Evolutionary conservation across 2,797 vertebrate species (phyloP).

Genomic region (Urocyon cinereoargenteus): DNA sequence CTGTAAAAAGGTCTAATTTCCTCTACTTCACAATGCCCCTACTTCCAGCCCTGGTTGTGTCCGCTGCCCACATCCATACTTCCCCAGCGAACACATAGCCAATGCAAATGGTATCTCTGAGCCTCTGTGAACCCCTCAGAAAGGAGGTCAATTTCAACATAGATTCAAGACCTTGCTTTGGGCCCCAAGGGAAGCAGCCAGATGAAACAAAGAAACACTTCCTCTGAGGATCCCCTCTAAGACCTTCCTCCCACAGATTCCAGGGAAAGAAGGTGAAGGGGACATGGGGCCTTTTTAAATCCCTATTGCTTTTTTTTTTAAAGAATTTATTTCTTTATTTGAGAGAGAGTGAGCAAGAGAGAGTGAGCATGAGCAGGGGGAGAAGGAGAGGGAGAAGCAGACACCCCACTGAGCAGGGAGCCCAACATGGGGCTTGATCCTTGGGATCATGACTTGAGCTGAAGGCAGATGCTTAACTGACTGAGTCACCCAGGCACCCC

Average conservation of each 20-base stretch:
- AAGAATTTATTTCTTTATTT: too few species aligned
- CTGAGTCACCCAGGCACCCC: too few species aligned
- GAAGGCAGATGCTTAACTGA: too few species aligned
- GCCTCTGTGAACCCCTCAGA: not conserved
- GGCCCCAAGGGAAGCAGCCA: not conserved
- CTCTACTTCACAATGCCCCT: not conserved
- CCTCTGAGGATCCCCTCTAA: slow-evolving; percentile 7
- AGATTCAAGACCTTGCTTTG: not conserved
- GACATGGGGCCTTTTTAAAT: not conserved
- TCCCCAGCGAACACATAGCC: not conserved
- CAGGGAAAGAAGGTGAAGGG: not conserved
- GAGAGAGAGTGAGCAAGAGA: too few species aligned
- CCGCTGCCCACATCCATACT: not conserved
- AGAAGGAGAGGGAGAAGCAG: too few species aligned
- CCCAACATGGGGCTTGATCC: too few species aligned
- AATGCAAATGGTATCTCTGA: not conserved
- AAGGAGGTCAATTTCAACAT: not conserved
- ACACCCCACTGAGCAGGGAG: too few species aligned
- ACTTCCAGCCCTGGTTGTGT: not conserved
- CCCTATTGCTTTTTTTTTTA: not conserved
- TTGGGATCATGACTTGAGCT: too few species aligned
- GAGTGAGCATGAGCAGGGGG: too few species aligned
- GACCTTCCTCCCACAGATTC: not conserved
- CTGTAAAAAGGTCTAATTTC: not conserved
- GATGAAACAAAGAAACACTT: not conserved